phyloP scores from a whole-genome alignment of 1,140 invertebrate genomes.

The Andricus grossulariae region DNA sequence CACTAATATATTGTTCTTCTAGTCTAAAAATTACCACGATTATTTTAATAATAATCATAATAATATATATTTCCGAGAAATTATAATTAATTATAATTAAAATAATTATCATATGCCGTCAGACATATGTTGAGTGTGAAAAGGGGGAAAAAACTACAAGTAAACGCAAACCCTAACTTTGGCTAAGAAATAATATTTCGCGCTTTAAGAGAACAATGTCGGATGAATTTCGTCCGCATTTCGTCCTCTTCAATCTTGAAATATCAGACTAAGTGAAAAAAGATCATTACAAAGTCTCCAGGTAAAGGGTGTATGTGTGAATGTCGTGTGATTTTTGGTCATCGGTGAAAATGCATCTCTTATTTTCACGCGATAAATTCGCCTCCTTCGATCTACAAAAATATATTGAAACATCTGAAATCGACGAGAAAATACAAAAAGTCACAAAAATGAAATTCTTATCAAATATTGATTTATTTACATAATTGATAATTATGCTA shows the following conservation, averaged over 20 bases:
- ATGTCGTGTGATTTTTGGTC: slow-evolving; percentile 50
- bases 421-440: slow-evolving; percentile 17
- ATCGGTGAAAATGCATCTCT: slow-evolving; percentile 49
- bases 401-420: slow-evolving; percentile 12
- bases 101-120: slow-evolving; percentile 59
- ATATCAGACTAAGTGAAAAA: slow-evolving; percentile 58
- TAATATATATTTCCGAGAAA: slow-evolving; percentile 59
- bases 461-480: slow-evolving; percentile 1
- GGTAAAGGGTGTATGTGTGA: slow-evolving; percentile 27
- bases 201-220: slow-evolving; percentile 44
- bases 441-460: neutral
- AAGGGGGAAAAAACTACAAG: slow-evolving; percentile 46
- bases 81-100: slow-evolving; percentile 32
- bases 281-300: slow-evolving; percentile 44
- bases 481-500: neutral
- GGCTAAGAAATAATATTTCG: slow-evolving; percentile 69
- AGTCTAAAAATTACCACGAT: slow-evolving; percentile 72
- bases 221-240: slow-evolving; percentile 10
- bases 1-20: slow-evolving; percentile 72
- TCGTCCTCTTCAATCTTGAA: slow-evolving; percentile 51
- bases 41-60: slow-evolving; percentile 52
- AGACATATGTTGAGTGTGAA: slow-evolving; percentile 48
- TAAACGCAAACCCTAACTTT: slow-evolving; percentile 69
- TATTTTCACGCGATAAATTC: slow-evolving; percentile 43
- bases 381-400: neutral